A percentile compares a stretch with the other conserved stretches of the same genome.
Evolutionary conservation across 2,797 vertebrate genomes (phyloP).

Genomic region (Phoeniculus purpureus): DNA sequence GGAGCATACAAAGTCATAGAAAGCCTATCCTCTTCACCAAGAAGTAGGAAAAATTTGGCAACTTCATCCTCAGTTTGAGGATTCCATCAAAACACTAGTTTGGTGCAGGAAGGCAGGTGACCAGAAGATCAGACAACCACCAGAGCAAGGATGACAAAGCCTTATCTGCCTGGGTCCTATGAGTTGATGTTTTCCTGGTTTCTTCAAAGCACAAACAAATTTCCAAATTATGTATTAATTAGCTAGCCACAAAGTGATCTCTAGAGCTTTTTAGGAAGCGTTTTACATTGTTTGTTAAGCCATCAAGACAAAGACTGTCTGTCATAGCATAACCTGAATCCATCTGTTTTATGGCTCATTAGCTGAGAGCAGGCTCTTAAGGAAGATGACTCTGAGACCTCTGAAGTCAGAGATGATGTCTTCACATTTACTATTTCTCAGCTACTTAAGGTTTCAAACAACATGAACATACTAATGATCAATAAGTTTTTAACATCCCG

Average conservation of each 20-base stretch:
- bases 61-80: neutral
- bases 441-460: no score
- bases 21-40: neutral
- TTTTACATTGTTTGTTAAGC: neutral
- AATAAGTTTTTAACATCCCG: neutral
- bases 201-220: neutral
- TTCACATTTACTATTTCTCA: neutral
- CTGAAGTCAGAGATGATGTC: neutral
- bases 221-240: neutral
- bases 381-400: neutral
- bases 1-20: neutral
- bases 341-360: no score
- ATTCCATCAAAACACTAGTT: neutral
- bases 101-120: neutral
- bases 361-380: neutral
- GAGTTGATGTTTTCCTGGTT: neutral
- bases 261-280: neutral
- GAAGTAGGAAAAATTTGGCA: neutral
- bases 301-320: neutral
- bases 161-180: neutral
- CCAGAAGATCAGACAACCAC: neutral
- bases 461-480: no score
- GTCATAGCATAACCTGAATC: neutral
- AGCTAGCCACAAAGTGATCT: neutral
- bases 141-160: neutral